Evolutionary conservation across 2,888 invertebrate species (phyloP).

Genomic region (Incurvaria masculella): DNA sequence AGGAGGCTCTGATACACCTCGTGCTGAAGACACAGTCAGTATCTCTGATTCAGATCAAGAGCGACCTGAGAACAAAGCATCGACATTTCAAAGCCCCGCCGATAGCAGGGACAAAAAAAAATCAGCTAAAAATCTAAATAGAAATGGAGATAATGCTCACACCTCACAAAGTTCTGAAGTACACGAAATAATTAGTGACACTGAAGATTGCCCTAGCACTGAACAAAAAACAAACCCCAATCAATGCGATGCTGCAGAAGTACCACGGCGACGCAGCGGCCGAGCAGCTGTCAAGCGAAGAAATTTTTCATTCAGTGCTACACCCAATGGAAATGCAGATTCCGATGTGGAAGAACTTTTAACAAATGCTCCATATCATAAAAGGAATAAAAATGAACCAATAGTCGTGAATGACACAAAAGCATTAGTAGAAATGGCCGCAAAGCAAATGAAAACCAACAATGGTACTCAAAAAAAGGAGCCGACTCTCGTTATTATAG

Average conservation of each 20-base stretch:
- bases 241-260: slow-evolving; percentile 11
- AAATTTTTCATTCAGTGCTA: slow-evolving; percentile 48
- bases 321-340: slow-evolving; percentile 53
- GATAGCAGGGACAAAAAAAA: slow-evolving; percentile 31
- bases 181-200: slow-evolving; percentile 41
- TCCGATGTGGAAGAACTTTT: slow-evolving; percentile 65
- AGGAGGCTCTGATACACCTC: slow-evolving; percentile 23
- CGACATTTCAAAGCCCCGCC: slow-evolving; percentile 23
- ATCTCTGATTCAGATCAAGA: slow-evolving; percentile 36
- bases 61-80: no score
- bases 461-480: slow-evolving; percentile 57
- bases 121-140: slow-evolving; percentile 27
- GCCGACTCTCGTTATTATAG: slow-evolving; percentile 74
- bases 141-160: slow-evolving; percentile 24
- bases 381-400: slow-evolving; percentile 25
- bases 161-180: slow-evolving; percentile 33
- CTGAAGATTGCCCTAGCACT: slow-evolving; percentile 55
- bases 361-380: slow-evolving; percentile 51
- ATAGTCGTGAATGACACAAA: slow-evolving; percentile 73
- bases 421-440: slow-evolving; percentile 65
- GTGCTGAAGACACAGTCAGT: slow-evolving; percentile 34
- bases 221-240: slow-evolving; percentile 35
- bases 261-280: slow-evolving; percentile 30
- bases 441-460: slow-evolving; percentile 39
- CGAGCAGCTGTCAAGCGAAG: slow-evolving; percentile 48